These are phyloP conservation scores for Metalampra italica DNA, from an alignment of 2,888 invertebrate species.

Conservation along the genomic window DNA sequence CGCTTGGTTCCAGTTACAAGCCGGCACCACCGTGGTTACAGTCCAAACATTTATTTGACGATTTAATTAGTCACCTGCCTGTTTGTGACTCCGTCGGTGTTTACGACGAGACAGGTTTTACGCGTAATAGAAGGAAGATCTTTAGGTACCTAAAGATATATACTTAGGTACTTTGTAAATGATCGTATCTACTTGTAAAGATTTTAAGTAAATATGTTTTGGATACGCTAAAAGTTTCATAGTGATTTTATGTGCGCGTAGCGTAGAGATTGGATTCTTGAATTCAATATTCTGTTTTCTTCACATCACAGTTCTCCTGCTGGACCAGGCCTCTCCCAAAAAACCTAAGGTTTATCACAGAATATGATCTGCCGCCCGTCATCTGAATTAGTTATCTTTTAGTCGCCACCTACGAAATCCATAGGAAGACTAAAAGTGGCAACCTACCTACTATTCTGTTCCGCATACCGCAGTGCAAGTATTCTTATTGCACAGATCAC, in stretches of 20 bases:
- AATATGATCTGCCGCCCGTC: too few species aligned
- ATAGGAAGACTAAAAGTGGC: too few species aligned
- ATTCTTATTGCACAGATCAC: too few species aligned
- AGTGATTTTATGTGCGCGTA: conserved; percentile 30
- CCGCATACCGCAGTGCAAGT: too few species aligned
- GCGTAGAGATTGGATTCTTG: too few species aligned
- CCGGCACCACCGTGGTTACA: conserved; percentile 17
- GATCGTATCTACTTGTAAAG: not conserved
- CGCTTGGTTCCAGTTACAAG: conserved; percentile 30
- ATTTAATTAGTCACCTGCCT: conserved; percentile 7
- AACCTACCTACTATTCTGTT: too few species aligned
- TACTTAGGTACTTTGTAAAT: not conserved
- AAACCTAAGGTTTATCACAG: too few species aligned
- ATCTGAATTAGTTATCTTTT: too few species aligned
- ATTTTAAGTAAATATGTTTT: not conserved
- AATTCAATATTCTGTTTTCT: too few species aligned
- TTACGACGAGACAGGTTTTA: not conserved
- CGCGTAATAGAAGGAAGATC: not conserved
- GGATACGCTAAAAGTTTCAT: not conserved
- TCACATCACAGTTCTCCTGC: too few species aligned
- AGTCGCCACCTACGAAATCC: too few species aligned
- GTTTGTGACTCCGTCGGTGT: not conserved
- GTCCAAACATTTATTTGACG: conserved; percentile 17
- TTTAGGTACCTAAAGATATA: not conserved
- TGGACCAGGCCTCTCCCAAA: too few species aligned